Conservation (phyloP, 2,888 invertebrate species). For the Theodoxus fluviatilis region DNA sequence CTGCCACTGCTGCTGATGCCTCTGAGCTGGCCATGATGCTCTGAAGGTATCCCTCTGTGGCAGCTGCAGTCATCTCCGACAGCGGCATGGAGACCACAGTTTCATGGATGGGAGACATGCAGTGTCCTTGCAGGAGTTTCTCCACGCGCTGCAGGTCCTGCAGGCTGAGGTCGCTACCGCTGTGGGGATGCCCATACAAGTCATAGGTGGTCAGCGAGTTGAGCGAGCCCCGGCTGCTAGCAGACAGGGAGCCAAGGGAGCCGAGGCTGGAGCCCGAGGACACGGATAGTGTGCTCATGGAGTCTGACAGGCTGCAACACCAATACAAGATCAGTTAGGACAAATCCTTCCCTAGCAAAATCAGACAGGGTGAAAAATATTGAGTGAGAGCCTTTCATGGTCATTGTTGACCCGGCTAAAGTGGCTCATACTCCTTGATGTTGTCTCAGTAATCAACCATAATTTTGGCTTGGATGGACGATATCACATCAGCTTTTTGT, state of each 20-base stretch:
- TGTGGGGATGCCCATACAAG: slow-evolving; percentile 76
- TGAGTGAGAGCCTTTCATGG: too few relatives aligned
- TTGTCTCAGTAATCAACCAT: too few relatives aligned
- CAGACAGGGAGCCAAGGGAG: slow-evolving; percentile 71
- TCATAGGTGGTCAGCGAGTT: slow-evolving; percentile 90
- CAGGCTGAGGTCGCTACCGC: slow-evolving; percentile 57
- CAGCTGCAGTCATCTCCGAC: slow-evolving; percentile 70
- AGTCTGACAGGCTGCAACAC: too few relatives aligned
- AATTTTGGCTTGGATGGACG: too few relatives aligned
- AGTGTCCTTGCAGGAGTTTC: slow-evolving; percentile 68
- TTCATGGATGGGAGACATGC: slow-evolving; percentile 56
- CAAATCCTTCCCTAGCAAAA: too few relatives aligned
- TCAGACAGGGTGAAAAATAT: too few relatives aligned
- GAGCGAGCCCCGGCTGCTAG: slow-evolving; percentile 71
- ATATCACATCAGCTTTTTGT: too few relatives aligned
- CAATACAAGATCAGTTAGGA: too few relatives aligned
- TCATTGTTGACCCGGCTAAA: too few relatives aligned
- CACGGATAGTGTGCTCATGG: slow-evolving; percentile 88
- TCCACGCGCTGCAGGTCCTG: slow-evolving; percentile 84
- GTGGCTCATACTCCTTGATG: too few relatives aligned
- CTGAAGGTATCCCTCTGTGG: slow-evolving; percentile 75
- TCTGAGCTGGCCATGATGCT: slow-evolving; percentile 46
- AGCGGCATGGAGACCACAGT: slow-evolving; percentile 61
- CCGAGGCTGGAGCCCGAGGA: slow-evolving; percentile 95
- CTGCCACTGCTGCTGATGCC: background rate